Evolutionary conservation across 2,113 vertebrate genomes (phyloP).

Genomic region (Choloepus hoffmanni): DNA sequence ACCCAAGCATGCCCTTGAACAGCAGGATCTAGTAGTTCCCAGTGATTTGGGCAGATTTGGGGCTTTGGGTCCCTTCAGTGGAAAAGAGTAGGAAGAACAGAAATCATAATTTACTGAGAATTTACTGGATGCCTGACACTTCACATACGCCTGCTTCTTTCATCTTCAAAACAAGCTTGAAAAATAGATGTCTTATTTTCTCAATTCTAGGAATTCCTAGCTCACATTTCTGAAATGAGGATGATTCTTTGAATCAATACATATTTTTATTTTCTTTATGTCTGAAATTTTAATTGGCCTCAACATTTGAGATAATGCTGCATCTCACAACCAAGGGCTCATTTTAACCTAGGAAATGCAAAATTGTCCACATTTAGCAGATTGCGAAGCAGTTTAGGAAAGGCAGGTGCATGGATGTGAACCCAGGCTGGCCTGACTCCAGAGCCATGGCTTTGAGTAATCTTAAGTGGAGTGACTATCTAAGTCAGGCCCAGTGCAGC

Average conservation of each 20-base stretch:
- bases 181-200: not conserved
- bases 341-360: not conserved
- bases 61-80: not conserved
- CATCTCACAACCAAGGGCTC: not conserved
- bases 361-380: not conserved
- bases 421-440: not conserved
- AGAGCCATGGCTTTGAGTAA: not conserved
- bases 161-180: slow-evolving; percentile 6
- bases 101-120: not conserved
- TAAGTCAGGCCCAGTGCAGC: too few relatives aligned
- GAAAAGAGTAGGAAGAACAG: not conserved
- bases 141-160: not conserved
- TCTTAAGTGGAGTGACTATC: not conserved
- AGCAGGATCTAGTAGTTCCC: not conserved
- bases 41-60: not conserved
- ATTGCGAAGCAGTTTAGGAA: slow-evolving; percentile 5
- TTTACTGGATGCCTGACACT: not conserved
- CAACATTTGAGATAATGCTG: not conserved
- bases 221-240: slow-evolving; percentile 38
- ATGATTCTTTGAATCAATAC: not conserved
- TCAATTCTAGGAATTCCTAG: not conserved
- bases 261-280: not conserved
- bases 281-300: slow-evolving; percentile 5
- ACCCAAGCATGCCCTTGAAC: not conserved
- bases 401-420: not conserved